phyloP scores from a whole-genome alignment of 2,888 invertebrate genomes.

The Lapara coniferarum region DNA sequence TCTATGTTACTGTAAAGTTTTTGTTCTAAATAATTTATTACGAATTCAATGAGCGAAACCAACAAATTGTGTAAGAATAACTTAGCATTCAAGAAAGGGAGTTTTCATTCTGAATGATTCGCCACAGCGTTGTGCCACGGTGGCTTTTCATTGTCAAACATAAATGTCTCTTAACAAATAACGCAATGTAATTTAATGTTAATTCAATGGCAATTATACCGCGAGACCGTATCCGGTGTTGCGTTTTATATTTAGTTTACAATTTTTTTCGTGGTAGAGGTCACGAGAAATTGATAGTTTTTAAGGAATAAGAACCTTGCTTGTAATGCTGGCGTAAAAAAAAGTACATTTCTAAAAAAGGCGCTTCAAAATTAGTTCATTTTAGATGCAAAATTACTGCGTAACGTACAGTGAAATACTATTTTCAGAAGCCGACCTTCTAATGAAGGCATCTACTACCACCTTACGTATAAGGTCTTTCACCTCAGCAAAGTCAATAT shows the following conservation, averaged over 20 bases:
- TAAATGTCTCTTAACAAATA: not conserved
- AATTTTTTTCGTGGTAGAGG: not conserved
- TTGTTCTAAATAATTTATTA: too few species aligned
- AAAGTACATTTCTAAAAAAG: too few species aligned
- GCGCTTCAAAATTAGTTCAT: too few species aligned
- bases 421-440: too few species aligned
- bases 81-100: not conserved
- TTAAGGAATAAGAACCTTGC: too few species aligned
- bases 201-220: not conserved
- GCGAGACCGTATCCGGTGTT: slow-evolving; percentile 2
- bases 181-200: not conserved
- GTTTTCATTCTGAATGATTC: not conserved
- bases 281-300: not conserved
- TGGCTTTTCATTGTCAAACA: not conserved
- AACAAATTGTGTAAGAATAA: not conserved
- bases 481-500: too few species aligned
- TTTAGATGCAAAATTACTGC: too few species aligned
- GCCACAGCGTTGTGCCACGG: not conserved
- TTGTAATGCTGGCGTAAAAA: too few species aligned
- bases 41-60: not conserved
- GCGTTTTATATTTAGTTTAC: not conserved
- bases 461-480: too few species aligned
- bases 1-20: too few species aligned
- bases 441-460: not conserved
- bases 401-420: too few species aligned